Conservation (phyloP, 2,113 vertebrate genomes). For the Phasianus colchicus region DNA sequence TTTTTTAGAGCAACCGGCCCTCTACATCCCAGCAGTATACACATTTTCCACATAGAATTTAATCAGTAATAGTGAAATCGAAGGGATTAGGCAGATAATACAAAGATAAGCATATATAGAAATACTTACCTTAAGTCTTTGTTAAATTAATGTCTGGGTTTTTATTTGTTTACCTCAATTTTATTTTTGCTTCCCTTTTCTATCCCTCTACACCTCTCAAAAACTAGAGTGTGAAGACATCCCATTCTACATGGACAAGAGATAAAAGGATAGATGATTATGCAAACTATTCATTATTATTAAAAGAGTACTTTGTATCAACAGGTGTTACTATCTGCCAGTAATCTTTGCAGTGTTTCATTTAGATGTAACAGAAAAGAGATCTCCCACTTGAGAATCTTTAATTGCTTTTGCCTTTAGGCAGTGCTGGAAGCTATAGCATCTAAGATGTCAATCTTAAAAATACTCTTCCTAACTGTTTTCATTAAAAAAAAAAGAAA, state of each 20-base stretch:
- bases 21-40: rapidly evolving
- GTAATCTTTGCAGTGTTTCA: not conserved
- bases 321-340: not conserved
- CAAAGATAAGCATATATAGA: not conserved
- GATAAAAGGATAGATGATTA: not conserved
- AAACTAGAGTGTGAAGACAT: not conserved
- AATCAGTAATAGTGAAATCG: not conserved
- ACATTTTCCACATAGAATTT: not conserved
- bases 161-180: not conserved
- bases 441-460: not conserved
- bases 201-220: not conserved
- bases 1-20: not conserved
- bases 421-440: not conserved
- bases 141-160: not conserved
- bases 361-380: not conserved
- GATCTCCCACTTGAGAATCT: not conserved
- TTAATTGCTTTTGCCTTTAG: slow-evolving; percentile 7
- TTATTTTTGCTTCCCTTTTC: not conserved
- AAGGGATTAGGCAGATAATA: not conserved
- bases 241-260: not conserved
- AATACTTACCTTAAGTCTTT: not conserved
- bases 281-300: not conserved
- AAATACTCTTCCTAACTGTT: not conserved
- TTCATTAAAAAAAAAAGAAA: too few relatives aligned
- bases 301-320: not conserved